Percentiles rank a stretch among this genome's conserved stretches.
phyloP scores from a whole-genome alignment of 2,113 vertebrate genomes.

The Cyanoderma ruficeps region DNA sequence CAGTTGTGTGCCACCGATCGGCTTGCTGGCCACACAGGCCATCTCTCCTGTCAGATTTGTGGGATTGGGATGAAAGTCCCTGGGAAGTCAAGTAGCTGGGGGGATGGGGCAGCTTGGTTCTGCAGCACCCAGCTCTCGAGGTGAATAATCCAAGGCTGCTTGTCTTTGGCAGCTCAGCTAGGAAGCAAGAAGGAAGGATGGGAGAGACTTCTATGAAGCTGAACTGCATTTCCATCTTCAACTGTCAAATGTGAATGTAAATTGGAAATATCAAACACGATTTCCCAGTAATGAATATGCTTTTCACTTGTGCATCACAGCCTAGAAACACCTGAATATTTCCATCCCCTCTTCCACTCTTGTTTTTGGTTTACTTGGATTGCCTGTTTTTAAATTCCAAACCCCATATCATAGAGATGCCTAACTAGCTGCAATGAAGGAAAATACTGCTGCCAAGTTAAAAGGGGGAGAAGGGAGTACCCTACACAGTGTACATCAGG shows the following conservation, averaged over 20 bases:
- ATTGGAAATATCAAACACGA: background rate
- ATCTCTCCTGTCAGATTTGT: background rate
- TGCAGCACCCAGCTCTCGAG: background rate
- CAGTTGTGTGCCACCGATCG: background rate
- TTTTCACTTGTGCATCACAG: slow-evolving; percentile 32
- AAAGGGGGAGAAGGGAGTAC: background rate
- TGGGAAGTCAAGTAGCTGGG: background rate
- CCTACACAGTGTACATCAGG: background rate
- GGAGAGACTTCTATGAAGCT: background rate
- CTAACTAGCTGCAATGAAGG: background rate
- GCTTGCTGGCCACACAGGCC: background rate
- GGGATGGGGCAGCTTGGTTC: background rate
- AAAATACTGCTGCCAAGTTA: background rate
- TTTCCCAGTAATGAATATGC: slow-evolving; percentile 11
- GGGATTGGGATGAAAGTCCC: background rate
- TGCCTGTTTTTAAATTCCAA: background rate
- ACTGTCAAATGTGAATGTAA: background rate
- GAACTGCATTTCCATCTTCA: background rate
- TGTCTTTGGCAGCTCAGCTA: background rate
- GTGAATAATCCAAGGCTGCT: background rate
- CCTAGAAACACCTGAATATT: slow-evolving; percentile 9
- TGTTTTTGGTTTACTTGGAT: background rate
- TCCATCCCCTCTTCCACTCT: background rate
- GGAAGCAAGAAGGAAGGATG: background rate
- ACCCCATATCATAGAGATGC: background rate